Percentiles rank a stretch among this genome's conserved stretches.
Conservation (phyloP, 1,140 invertebrate species). For the Pogonognathellus flavescens region DNA sequence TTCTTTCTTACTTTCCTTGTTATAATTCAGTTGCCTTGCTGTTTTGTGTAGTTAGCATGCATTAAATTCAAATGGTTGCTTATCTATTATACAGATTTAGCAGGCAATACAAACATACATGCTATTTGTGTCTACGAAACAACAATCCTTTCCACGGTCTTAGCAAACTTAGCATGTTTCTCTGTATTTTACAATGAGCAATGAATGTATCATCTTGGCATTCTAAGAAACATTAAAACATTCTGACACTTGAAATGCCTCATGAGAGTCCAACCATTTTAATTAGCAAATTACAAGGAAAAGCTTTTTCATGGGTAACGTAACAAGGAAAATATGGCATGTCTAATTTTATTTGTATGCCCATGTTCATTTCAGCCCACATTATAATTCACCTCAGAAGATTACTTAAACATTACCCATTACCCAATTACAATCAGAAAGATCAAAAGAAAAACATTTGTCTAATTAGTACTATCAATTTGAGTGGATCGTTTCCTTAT, state of each 20-base stretch:
- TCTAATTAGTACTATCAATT: no score
- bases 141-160: constrained; percentile 10
- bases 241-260: not conserved
- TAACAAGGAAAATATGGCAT: constrained; percentile 28
- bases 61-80: not conserved
- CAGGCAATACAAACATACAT: constrained; percentile 1
- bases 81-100: not conserved
- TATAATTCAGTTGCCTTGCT: not conserved
- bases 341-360: constrained; percentile 32
- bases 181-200: constrained; percentile 12
- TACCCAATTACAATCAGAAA: no score
- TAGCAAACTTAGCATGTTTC: not conserved
- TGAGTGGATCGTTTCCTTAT: no score
- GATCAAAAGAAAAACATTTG: no score
- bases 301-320: not conserved
- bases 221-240: constrained; percentile 5
- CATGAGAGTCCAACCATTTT: not conserved
- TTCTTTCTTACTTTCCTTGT: constrained; percentile 13
- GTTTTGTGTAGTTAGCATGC: not conserved
- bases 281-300: constrained; percentile 45
- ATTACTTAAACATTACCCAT: no score
- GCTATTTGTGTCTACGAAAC: not conserved
- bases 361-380: not conserved
- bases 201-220: constrained; percentile 26
- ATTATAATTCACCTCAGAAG: no score